Base-by-base conservation (phyloP, 2,797 vertebrate species). In the Arctocebus calabarensis region DNA sequence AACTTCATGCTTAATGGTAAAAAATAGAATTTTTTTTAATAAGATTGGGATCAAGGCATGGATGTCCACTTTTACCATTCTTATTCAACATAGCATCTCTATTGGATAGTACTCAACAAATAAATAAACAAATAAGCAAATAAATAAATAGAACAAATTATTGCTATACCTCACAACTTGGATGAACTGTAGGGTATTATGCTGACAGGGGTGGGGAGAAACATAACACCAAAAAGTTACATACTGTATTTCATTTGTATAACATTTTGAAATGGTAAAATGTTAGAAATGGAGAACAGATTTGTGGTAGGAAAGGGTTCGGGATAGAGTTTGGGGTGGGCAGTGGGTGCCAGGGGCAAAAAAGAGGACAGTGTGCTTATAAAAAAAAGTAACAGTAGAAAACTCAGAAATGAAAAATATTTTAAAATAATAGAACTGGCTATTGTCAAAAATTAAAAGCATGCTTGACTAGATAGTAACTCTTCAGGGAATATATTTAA, bases 221-320 rank as follows among this genome's bases (percentile, higher is more conserved):
- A 27, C 10, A 23, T 23, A 48, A 12, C 34, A 22, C 23, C 25
- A 25, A 68, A 79, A 93, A 83, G 11, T 89, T 88, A 37, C 1
- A 45, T 37, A n/a, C 25, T 74, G 1, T 62, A 55, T 64, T 79
- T 40, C 14, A 96, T 40, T 90, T 37, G 66, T 0, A 29, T 16
- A 85, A n/a, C 57, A 86, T 83, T 77, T 73, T 68, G 13, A 89
- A 95, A 83, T 9, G 4, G 40, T n/a, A 68, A 23, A 52, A 48
- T 77, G 68, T 83, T 77, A 91, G 48, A 83, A 74, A 73, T 88
- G 19, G 48, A 94, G 27, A 86, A 84, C 14, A 86, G n/a, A 77
- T 48, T 88, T 52, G 40, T 68, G 17, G 66, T 17, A 32, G 29
- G 45, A 17, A 48, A 94, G 2, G 23, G 27, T 75, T 83, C 59